Conservation (phyloP, 1,140 invertebrate species). For the Mylabris phalerata region DNA sequence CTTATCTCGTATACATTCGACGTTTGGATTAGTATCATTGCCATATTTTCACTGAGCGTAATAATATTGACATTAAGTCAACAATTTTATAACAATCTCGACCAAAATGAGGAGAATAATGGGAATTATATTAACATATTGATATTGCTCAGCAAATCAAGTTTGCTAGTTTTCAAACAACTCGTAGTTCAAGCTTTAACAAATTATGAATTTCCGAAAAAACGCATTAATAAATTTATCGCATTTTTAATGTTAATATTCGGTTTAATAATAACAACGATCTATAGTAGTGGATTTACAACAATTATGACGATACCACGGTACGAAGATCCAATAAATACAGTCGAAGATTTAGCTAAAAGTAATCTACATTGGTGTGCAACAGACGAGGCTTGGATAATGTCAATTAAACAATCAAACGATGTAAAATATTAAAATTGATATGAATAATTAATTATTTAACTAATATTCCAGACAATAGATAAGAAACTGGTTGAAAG, state of each 20-base stretch:
- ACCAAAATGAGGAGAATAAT: not conserved
- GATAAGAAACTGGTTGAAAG: slow-evolving; percentile 17
- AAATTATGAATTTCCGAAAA: not conserved
- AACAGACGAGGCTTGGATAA: slow-evolving; percentile 30
- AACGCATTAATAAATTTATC: not conserved
- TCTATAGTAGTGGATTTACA: slow-evolving; percentile 49
- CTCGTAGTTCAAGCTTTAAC: not conserved
- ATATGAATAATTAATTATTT: not conserved
- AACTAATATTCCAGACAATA: slow-evolving; percentile 8
- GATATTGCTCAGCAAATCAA: not conserved
- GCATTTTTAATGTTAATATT: slow-evolving; percentile 2
- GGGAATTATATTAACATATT: not conserved
- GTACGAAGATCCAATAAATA: slow-evolving; percentile 28
- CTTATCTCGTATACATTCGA: slow-evolving; percentile 25
- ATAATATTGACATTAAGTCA: not conserved
- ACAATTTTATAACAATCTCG: not conserved
- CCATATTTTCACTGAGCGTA: not conserved
- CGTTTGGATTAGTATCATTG: slow-evolving; percentile 24
- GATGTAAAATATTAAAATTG: slow-evolving; percentile 16
- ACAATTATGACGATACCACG: slow-evolving; percentile 50
- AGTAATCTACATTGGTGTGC: slow-evolving; percentile 30
- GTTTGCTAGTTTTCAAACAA: not conserved
- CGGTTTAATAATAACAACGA: slow-evolving; percentile 3
- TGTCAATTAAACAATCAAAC: slow-evolving; percentile 24
- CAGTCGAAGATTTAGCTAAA: slow-evolving; percentile 24